Conservation (phyloP, 1,140 invertebrate genomes). For the Carcinoscorpius rotundicauda region DNA sequence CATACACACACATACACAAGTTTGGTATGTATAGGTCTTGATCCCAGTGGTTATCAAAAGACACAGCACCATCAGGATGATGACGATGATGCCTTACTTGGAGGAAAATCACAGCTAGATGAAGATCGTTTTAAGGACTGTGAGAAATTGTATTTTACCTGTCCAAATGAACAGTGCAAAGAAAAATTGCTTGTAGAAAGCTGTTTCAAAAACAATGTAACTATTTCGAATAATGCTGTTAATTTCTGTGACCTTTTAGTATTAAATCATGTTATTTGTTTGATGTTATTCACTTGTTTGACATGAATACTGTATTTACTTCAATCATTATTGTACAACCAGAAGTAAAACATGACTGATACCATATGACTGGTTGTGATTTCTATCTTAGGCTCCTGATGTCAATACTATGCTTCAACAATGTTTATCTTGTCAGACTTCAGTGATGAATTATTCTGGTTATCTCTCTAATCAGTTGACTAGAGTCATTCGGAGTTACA, state of each 20-base stretch:
- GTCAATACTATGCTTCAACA: no score
- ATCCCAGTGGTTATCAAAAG: constrained; percentile 38
- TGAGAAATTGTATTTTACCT: constrained; percentile 34
- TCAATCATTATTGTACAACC: constrained; percentile 15
- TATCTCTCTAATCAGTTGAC: constrained; percentile 9
- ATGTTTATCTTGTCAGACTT: no score
- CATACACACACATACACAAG: no score
- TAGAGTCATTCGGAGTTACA: constrained; percentile 28
- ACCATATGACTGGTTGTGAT: background rate
- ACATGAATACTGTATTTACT: constrained; percentile 10
- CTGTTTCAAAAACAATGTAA: constrained; percentile 6
- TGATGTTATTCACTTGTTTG: constrained; percentile 11
- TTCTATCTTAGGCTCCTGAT: no score
- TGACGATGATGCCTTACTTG: constrained; percentile 24
- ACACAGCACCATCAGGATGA: constrained; percentile 36
- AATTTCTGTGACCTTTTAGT: no score
- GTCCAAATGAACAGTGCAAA: constrained; percentile 9
- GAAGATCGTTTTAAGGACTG: constrained; percentile 50
- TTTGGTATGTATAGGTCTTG: constrained; percentile 32
- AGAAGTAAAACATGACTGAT: constrained; percentile 37
- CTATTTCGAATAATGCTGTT: background rate
- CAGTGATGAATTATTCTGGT: background rate
- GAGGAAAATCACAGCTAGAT: constrained; percentile 8
- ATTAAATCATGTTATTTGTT: background rate
- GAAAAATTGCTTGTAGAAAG: constrained; percentile 13